Evolutionary conservation across 1,140 invertebrate species (phyloP).

Genomic region (Zaprionus capensis): DNA sequence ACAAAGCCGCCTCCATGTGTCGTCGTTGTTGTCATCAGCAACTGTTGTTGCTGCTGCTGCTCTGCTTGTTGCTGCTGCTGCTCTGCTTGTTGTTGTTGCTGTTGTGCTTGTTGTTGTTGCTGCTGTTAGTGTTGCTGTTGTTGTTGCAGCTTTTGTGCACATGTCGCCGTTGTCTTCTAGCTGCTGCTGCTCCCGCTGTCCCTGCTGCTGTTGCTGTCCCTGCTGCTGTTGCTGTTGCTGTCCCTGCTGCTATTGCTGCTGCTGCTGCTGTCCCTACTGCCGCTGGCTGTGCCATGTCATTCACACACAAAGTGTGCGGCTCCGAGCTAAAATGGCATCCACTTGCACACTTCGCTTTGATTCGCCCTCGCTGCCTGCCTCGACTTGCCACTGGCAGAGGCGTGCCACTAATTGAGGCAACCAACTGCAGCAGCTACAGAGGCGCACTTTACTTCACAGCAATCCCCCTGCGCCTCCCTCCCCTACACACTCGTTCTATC

Average conservation of each 20-base stretch:
- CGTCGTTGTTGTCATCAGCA: conserved; percentile 45
- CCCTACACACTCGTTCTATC: neutral
- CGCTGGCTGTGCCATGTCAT: conserved; percentile 73
- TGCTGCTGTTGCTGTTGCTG: no score
- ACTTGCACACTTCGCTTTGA: conserved; percentile 69
- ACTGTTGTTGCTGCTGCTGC: neutral
- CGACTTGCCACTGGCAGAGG: conserved; percentile 21
- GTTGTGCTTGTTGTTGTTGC: neutral
- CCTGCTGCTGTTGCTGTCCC: no score
- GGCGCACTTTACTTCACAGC: conserved; percentile 50
- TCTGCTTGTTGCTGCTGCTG: neutral
- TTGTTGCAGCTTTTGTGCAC: conserved; percentile 14
- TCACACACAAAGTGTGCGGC: conserved; percentile 78
- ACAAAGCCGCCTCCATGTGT: conserved; percentile 77
- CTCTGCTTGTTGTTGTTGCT: neutral
- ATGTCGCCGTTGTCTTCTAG: conserved; percentile 18
- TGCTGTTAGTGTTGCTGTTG: neutral
- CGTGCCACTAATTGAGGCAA: conserved; percentile 77
- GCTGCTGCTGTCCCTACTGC: conserved; percentile 43
- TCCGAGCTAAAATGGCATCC: conserved; percentile 75
- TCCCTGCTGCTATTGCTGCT: conserved; percentile 20
- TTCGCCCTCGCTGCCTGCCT: conserved; percentile 41
- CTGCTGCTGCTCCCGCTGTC: conserved; percentile 26
- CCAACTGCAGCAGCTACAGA: conserved; percentile 58
- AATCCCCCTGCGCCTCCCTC: conserved; percentile 36